Conservation (phyloP, 2,888 invertebrate species). For the Heliconius erato region DNA sequence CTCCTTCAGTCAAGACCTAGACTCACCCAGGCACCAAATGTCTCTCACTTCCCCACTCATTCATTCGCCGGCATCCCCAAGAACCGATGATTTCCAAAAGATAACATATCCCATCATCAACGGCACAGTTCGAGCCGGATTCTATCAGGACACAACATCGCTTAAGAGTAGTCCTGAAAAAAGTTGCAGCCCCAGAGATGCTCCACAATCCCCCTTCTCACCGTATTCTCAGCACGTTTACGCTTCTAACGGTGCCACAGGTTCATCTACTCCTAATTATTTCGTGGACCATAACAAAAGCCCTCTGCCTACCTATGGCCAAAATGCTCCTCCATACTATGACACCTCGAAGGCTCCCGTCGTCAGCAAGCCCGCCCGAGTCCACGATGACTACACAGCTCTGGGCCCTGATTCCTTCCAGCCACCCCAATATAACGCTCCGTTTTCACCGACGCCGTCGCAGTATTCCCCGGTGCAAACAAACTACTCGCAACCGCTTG, state of each 20-base stretch:
- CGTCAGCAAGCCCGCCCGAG: conserved; percentile 78
- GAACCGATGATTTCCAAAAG: conserved; percentile 89
- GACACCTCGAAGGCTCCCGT: conserved; percentile 85
- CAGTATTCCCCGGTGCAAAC: conserved; percentile 72
- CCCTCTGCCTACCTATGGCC: conserved; percentile 76
- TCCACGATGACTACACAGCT: conserved; percentile 85
- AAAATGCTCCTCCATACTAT: conserved; percentile 85
- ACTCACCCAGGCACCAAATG: conserved; percentile 90
- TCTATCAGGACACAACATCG: conserved; percentile 95
- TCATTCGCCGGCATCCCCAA: conserved; percentile 92
- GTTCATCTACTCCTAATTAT: conserved; percentile 75
- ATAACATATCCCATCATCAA: conserved; percentile 91
- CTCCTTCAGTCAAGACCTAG: conserved; percentile 91
- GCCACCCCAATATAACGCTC: conserved; percentile 78
- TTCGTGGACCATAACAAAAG: conserved; percentile 81
- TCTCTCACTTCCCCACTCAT: conserved; percentile 90
- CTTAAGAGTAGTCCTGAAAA: conserved; percentile 94
- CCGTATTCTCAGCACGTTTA: conserved; percentile 82
- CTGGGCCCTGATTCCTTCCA: conserved; percentile 85
- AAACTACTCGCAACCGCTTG: conserved; percentile 70
- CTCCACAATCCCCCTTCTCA: conserved; percentile 84
- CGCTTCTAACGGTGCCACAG: conserved; percentile 70
- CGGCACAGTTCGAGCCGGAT: conserved; percentile 93
- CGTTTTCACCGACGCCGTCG: conserved; percentile 74
- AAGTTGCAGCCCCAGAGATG: conserved; percentile 92